These are phyloP conservation scores for Myotis pilosus DNA, from an alignment of 2,797 vertebrate genomes.

Conservation along the genomic window DNA sequence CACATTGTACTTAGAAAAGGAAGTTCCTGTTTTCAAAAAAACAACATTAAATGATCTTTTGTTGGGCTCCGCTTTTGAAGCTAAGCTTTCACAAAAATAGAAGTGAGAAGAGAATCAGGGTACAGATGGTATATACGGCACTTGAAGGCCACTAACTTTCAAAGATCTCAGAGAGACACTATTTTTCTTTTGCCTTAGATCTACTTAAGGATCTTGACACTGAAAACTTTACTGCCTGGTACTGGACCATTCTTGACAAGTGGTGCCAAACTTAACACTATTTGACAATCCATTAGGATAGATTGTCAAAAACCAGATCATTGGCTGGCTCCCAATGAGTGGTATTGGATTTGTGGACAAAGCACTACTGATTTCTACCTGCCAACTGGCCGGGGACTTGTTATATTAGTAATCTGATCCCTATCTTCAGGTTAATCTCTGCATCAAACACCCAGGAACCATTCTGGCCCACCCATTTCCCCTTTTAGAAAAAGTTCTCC, in stretches of 20 bases:
- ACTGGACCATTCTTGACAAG: not conserved
- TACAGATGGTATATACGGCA: not conserved
- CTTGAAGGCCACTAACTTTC: not conserved
- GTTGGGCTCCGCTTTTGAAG: conserved; percentile 22
- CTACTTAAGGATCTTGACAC: not conserved
- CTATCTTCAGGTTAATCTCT: not conserved
- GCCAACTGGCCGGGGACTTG: not conserved
- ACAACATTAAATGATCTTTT: conserved; percentile 28
- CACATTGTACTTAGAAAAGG: conserved; percentile 3
- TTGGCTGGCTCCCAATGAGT: not conserved
- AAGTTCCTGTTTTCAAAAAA: conserved; percentile 7
- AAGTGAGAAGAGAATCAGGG: not conserved
- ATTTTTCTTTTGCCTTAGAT: not conserved
- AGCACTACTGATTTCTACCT: not conserved
- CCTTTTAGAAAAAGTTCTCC: not conserved
- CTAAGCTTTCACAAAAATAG: conserved; percentile 1
- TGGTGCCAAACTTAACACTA: not conserved
- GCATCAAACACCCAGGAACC: not conserved
- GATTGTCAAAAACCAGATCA: not conserved
- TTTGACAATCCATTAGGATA: not conserved
- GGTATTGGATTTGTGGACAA: not conserved
- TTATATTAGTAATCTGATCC: not conserved
- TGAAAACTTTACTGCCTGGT: not conserved
- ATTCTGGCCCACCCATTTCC: not conserved
- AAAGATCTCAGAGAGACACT: not conserved